phyloP scores from a whole-genome alignment of 2,888 invertebrate species.

The Caenorhabditis sp. region DNA sequence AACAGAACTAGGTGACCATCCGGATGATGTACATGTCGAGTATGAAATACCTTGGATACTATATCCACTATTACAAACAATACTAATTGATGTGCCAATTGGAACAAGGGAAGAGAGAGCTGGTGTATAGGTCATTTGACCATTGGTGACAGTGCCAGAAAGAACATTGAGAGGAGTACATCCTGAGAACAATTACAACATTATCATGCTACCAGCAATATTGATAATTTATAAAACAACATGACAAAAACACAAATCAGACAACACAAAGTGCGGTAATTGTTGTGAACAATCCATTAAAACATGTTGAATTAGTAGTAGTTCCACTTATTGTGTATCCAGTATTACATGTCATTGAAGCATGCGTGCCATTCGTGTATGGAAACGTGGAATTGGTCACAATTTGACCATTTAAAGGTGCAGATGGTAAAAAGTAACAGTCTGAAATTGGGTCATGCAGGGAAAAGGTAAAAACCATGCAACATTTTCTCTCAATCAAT shows the following conservation, averaged over 20 bases:
- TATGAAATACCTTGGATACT: conserved; percentile 25
- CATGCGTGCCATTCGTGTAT: conserved; percentile 24
- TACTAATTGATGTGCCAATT: conserved; percentile 46
- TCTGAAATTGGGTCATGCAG: conserved; percentile 12
- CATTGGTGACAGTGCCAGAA: conserved; percentile 35
- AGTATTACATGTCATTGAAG: conserved; percentile 33
- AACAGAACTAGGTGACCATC: conserved; percentile 43
- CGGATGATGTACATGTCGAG: conserved; percentile 39
- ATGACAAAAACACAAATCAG: not conserved
- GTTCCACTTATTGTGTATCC: conserved; percentile 25
- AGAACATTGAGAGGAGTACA: conserved; percentile 40
- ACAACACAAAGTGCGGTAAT: conserved; percentile 24
- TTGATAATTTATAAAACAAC: not conserved
- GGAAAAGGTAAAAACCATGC: too few relatives aligned
- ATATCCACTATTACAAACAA: conserved; percentile 50
- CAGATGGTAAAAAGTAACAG: conserved; percentile 20
- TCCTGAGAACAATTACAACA: conserved; percentile 24
- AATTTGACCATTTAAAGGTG: conserved; percentile 19
- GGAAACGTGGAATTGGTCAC: conserved; percentile 17
- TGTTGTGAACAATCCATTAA: conserved; percentile 25
- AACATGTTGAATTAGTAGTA: conserved; percentile 24
- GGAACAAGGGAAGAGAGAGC: conserved; percentile 27
- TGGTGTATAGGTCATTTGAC: conserved; percentile 41
- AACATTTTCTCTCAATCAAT: too few relatives aligned
- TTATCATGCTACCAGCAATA: too few relatives aligned